Conservation (phyloP, 2,888 invertebrate genomes). For the Drosophila diplacantha region DNA sequence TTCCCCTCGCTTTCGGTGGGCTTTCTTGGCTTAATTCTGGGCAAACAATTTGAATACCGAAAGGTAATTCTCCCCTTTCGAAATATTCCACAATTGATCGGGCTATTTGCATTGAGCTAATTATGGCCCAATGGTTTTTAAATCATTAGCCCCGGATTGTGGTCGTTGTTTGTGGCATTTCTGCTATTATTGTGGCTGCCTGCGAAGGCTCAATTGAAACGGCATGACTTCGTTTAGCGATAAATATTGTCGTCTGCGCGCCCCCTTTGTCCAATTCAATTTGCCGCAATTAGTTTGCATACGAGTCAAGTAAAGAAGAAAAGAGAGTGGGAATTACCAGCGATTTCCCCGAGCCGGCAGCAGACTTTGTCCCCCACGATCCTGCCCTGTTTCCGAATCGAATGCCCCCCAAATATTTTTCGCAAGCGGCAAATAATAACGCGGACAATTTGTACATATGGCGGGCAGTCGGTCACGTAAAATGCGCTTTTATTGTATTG, state of each 20-base stretch:
- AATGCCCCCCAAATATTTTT: constrained; percentile 58
- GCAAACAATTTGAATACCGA: constrained; percentile 28
- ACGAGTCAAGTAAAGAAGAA: constrained; percentile 11
- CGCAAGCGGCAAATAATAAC: constrained; percentile 35
- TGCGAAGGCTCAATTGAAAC: constrained; percentile 66
- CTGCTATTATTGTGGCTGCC: constrained; percentile 28
- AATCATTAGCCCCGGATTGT: constrained; percentile 42
- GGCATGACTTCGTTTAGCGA: constrained; percentile 75
- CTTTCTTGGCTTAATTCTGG: constrained; percentile 1
- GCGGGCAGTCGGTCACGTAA: constrained; percentile 11
- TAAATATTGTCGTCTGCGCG: constrained; percentile 52
- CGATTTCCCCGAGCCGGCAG: neutral
- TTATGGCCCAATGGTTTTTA: constrained; percentile 41
- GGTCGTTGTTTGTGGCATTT: constrained; percentile 9
- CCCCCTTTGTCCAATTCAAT: constrained; percentile 61
- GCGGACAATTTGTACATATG: neutral
- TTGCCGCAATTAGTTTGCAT: constrained; percentile 70
- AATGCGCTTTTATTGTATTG: constrained; percentile 10
- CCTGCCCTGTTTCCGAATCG: constrained; percentile 58
- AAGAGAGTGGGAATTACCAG: constrained; percentile 7
- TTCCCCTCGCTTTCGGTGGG: neutral
- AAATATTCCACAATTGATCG: constrained; percentile 27
- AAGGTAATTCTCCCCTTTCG: neutral
- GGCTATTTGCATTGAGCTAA: constrained; percentile 29
- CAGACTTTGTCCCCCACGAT: constrained; percentile 20